Percentiles rank a stretch among this genome's conserved stretches.
These are phyloP conservation scores for Hormiphora californensis DNA, from an alignment of 37 sponge, comb jelly and placozoan species.

Conservation along the genomic window DNA sequence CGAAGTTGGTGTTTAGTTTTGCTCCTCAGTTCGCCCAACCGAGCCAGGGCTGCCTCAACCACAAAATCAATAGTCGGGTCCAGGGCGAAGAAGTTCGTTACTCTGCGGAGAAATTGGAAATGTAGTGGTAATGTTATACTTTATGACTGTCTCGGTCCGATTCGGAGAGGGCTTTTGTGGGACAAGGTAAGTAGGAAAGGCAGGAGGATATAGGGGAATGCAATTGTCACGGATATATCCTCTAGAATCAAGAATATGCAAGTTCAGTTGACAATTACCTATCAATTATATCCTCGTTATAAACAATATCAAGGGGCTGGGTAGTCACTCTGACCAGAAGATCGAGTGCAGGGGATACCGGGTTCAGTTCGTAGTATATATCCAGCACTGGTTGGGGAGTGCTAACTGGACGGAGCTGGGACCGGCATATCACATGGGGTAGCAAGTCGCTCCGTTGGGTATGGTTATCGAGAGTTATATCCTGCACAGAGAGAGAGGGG, in stretches of 20 bases:
- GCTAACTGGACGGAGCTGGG: too few relatives aligned
- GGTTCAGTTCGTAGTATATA: conserved; percentile 49
- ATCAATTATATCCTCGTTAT: conserved; percentile 39
- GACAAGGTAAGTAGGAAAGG: too few relatives aligned
- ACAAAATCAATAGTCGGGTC: conserved; percentile 49
- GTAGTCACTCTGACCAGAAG: not conserved
- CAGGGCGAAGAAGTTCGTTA: conserved; percentile 50
- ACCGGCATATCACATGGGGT: conserved; percentile 20
- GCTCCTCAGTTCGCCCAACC: conserved; percentile 46
- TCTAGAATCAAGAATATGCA: too few relatives aligned
- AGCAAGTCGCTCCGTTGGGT: conserved; percentile 1
- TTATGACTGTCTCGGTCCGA: too few relatives aligned
- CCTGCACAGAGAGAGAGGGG: not conserved
- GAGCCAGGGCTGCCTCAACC: conserved; percentile 49
- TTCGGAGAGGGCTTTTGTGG: too few relatives aligned
- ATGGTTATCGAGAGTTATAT: conserved; percentile 26
- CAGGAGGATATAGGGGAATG: too few relatives aligned
- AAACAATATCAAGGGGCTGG: conserved; percentile 22
- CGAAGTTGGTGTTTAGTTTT: conserved; percentile 40
- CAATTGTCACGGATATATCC: too few relatives aligned
- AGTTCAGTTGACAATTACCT: not conserved
- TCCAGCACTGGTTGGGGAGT: conserved; percentile 53
- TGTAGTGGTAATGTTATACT: too few relatives aligned
- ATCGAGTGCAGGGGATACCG: conserved; percentile 1
- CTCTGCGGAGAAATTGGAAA: not conserved